Evolutionary conservation across 2,113 vertebrate genomes (phyloP).

Genomic region (Sorex araneus): DNA sequence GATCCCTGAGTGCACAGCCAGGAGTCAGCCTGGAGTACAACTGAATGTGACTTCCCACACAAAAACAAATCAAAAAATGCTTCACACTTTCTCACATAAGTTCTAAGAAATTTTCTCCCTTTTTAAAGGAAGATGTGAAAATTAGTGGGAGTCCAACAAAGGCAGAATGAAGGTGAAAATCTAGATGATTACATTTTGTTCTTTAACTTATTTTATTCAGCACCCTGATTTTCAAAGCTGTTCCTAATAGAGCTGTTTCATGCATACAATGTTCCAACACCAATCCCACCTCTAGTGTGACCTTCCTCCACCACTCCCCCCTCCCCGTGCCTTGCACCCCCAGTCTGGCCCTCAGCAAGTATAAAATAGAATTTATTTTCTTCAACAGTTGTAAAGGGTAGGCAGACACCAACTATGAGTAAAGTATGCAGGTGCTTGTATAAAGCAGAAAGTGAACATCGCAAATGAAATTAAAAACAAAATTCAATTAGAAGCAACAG

Average conservation of each 20-base stretch:
- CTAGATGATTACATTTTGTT: neutral
- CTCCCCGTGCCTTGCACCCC: too few species aligned
- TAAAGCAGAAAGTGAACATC: constrained; percentile 15
- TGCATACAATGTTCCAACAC: too few species aligned
- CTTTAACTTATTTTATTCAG: too few species aligned
- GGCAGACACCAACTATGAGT: neutral
- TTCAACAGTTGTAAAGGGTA: neutral
- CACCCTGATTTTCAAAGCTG: too few species aligned
- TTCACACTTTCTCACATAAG: neutral
- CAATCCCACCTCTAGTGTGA: too few species aligned
- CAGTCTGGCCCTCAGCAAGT: too few species aligned
- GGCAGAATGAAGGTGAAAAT: neutral
- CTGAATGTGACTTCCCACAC: too few species aligned
- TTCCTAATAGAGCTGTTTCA: too few species aligned
- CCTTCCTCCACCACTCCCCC: too few species aligned
- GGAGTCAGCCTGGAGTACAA: too few species aligned
- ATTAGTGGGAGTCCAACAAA: neutral
- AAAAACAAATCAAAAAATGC: neutral
- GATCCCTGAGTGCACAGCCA: too few species aligned
- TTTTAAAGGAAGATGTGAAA: neutral
- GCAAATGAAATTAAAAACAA: neutral
- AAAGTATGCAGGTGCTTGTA: neutral
- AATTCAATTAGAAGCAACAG: neutral
- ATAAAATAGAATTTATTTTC: neutral
- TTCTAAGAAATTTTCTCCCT: too few species aligned